These are phyloP conservation scores for Catocala fraxini DNA, from an alignment of 2,888 invertebrate species.

Conservation along the genomic window DNA sequence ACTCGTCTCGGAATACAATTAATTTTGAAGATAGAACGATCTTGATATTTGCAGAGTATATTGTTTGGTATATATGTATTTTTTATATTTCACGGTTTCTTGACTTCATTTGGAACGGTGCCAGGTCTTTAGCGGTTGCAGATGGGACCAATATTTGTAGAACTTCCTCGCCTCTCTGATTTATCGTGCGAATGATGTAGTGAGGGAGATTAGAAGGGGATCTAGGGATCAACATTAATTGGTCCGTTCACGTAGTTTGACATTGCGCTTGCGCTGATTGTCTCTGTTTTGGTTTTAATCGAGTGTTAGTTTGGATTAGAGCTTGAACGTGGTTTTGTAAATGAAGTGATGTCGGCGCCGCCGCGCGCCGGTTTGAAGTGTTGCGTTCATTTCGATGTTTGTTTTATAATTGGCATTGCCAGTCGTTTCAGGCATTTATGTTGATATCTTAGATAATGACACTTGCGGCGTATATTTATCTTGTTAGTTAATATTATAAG, in stretches of 20 bases:
- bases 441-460: slow-evolving; percentile 30
- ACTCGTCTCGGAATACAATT: slow-evolving; percentile 47
- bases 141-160: slow-evolving; percentile 44
- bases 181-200: slow-evolving; percentile 28
- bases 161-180: slow-evolving; percentile 41
- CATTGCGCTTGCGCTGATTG: slow-evolving; percentile 44
- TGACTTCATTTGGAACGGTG: slow-evolving; percentile 51
- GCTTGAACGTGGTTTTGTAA: slow-evolving; percentile 34
- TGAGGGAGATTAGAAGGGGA: slow-evolving; percentile 27
- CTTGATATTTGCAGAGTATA: slow-evolving; percentile 50
- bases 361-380: slow-evolving; percentile 24
- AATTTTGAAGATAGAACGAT: slow-evolving; percentile 46
- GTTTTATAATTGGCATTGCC: slow-evolving; percentile 27
- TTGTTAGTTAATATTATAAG: too few relatives aligned
- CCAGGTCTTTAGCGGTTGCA: slow-evolving; percentile 50
- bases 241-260: slow-evolving; percentile 40
- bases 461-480: slow-evolving; percentile 4
- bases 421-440: slow-evolving; percentile 26
- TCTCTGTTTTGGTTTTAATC: slow-evolving; percentile 43
- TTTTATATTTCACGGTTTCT: slow-evolving; percentile 49
- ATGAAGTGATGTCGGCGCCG: slow-evolving; percentile 36
- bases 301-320: slow-evolving; percentile 37
- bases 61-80: slow-evolving; percentile 47
- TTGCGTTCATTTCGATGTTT: slow-evolving; percentile 32
- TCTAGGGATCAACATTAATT: slow-evolving; percentile 41